Conservation (phyloP, 2,113 vertebrate species). For the Felis chaus region DNA sequence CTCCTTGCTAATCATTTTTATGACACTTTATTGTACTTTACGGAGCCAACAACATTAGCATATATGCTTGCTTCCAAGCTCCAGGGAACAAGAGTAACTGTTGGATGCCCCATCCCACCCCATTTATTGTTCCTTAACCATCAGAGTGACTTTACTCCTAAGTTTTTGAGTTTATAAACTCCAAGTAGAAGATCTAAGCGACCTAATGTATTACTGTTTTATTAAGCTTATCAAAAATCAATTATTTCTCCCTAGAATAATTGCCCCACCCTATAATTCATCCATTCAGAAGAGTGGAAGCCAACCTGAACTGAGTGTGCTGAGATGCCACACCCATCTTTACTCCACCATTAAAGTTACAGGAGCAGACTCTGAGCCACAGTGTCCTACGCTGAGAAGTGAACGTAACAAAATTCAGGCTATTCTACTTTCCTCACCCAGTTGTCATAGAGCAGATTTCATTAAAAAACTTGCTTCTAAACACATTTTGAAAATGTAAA, state of each 20-base stretch:
- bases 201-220: not conserved
- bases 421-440: not conserved
- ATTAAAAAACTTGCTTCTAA: not conserved
- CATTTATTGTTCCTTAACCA: not conserved
- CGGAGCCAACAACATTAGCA: not conserved
- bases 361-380: not conserved
- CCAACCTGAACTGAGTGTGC: not conserved
- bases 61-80: not conserved
- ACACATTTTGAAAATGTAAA: not conserved
- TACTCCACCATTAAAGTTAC: not conserved
- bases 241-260: not conserved
- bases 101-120: not conserved
- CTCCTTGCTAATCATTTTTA: not conserved
- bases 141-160: not conserved
- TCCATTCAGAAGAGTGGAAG: not conserved
- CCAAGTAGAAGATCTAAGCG: not conserved
- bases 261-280: not conserved
- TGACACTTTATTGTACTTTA: not conserved
- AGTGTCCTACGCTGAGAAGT: not conserved
- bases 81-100: not conserved
- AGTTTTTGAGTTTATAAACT: conserved; percentile 9
- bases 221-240: not conserved
- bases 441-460: not conserved
- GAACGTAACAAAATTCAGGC: not conserved
- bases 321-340: not conserved